phyloP scores from a whole-genome alignment of 1,140 invertebrate species.

The Bathynomus jamesi region DNA sequence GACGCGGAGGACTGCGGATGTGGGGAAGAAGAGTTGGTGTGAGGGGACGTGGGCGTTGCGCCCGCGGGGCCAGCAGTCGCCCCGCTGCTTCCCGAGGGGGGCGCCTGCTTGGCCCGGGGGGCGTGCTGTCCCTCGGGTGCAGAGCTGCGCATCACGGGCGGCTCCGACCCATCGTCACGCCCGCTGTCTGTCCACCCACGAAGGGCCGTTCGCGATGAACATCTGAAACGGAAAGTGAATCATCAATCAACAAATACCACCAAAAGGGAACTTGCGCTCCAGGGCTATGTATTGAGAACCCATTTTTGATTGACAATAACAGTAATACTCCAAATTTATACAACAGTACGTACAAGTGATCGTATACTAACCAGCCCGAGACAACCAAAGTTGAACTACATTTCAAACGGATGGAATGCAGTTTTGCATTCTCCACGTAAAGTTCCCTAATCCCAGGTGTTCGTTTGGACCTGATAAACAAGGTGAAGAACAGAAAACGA shows the following conservation, averaged over 20 bases:
- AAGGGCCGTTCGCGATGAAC: slow-evolving; percentile 10
- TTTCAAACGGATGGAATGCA: no score
- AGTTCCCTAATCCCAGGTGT: no score
- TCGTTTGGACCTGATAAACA: no score
- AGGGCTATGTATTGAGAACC: no score
- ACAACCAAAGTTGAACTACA: no score
- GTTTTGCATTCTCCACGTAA: no score
- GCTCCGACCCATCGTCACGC: slow-evolving; percentile 23
- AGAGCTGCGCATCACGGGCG: slow-evolving; percentile 28
- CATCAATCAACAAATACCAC: not conserved
- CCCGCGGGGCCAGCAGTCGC: slow-evolving; percentile 37
- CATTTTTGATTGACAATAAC: not conserved
- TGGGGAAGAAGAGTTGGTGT: slow-evolving; percentile 20
- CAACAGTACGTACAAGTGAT: not conserved
- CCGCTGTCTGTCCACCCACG: slow-evolving; percentile 11
- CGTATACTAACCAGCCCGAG: no score
- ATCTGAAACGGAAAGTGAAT: slow-evolving; percentile 1
- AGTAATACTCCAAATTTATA: not conserved
- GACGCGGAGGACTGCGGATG: slow-evolving; percentile 7
- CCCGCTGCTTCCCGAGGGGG: slow-evolving; percentile 23
- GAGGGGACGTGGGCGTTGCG: slow-evolving; percentile 32
- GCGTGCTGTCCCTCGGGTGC: slow-evolving; percentile 29
- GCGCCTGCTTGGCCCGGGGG: slow-evolving; percentile 32
- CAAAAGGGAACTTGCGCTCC: no score
- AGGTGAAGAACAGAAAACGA: no score